These are phyloP conservation scores for Limnephilus lunatus DNA, from an alignment of 2,888 invertebrate genomes.

Conservation along the genomic window DNA sequence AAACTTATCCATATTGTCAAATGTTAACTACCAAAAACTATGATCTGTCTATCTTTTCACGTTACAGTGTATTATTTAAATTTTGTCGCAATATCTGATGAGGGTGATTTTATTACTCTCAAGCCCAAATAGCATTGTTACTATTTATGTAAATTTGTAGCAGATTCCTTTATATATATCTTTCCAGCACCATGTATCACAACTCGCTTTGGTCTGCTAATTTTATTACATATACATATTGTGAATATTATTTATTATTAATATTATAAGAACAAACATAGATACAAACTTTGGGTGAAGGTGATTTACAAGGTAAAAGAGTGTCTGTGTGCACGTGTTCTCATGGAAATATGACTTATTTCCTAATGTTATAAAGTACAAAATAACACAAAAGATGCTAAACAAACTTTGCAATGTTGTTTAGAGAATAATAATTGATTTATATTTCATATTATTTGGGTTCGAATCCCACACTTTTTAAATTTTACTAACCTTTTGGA, in stretches of 20 bases:
- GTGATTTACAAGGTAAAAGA: conserved; percentile 46
- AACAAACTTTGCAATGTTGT: neutral
- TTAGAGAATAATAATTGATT: neutral
- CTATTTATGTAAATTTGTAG: conserved; percentile 21
- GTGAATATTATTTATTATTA: conserved; percentile 14
- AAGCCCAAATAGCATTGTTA: neutral
- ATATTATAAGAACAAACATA: conserved; percentile 9
- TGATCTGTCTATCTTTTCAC: neutral
- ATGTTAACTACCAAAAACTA: no score
- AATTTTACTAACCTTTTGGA: conserved; percentile 7
- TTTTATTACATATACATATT: conserved; percentile 24
- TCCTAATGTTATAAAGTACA: neutral
- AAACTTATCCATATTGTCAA: no score
- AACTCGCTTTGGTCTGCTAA: conserved; percentile 65
- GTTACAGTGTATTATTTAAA: neutral
- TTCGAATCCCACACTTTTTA: neutral
- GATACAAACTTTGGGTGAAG: conserved; percentile 47
- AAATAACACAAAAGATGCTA: neutral
- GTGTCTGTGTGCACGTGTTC: conserved; percentile 43
- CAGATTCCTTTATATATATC: conserved; percentile 27
- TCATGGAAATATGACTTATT: neutral
- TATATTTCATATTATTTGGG: neutral
- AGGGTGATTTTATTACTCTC: neutral
- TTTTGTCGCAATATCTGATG: neutral
- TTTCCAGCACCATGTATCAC: conserved; percentile 40